Base-by-base conservation (phyloP, 1,140 invertebrate genomes). In the Ditylenchus dipsaci region DNA sequence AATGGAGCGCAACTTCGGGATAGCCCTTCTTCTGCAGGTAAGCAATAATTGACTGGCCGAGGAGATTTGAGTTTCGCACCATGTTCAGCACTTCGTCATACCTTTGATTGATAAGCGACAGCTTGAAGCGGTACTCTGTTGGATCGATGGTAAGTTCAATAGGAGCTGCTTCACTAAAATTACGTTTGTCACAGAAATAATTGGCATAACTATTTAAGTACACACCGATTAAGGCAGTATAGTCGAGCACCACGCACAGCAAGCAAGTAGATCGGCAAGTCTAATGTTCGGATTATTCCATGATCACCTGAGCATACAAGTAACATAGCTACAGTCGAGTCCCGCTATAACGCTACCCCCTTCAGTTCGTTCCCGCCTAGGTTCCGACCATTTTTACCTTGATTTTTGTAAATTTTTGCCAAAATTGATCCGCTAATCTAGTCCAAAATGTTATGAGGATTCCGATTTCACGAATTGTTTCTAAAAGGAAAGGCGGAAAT, bases 21-120 rank as follows among this genome's bases (percentile, higher is more conserved):
- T 98, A 99, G 0, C 96, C 95, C 86, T 99, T 99, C 84, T 97
- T 94, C 85, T 99, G 95, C 49, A 99, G 86, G 83, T 98, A 99
- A 0, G 94, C 92, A 80, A 99, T 99, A 74, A 98, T 97, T 23
- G 94, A 95, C 86, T 99, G 96, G 0, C 96, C 95, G 11, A 99
- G 92, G 0, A 99, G 86, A 81, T 95, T 92, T 17, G 94, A 91
- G 75, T 91, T 95, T 26, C 93, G 88, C 13, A 98, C 95, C 93
- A 98, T 98, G 79, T 95, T 91, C 33, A 99, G 84, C 1, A 89
- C 88, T 86, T 98, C 94, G 76, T 99, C 96, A 84, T 97, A 98
- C 80, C 95, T 92, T 26, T 92, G 88, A 76, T 96, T 94, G 65
- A 98, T 92, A 0, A 99, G 84, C 0, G 96, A 95, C 73, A 98